These are phyloP conservation scores for Miniopterus natalensis DNA, from an alignment of 2,113 vertebrate genomes.

Conservation along the genomic window DNA sequence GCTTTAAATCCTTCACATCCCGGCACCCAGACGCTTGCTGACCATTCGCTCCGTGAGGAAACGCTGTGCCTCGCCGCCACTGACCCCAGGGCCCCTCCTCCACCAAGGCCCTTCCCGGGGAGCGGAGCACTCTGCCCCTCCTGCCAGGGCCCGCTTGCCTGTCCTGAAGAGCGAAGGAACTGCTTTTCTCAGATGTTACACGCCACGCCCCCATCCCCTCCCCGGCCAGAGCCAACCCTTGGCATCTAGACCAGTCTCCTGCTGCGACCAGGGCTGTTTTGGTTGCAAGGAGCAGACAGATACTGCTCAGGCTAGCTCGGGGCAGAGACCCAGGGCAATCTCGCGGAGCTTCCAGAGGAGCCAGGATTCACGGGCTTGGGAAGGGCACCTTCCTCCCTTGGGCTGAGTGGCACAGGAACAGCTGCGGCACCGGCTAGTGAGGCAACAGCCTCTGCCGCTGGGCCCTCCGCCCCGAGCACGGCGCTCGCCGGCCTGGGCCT, in stretches of 20 bases:
- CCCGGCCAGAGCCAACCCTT: not conserved
- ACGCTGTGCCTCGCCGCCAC: not conserved
- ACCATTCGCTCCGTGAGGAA: not conserved
- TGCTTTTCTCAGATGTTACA: not conserved
- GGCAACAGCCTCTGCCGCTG: not conserved
- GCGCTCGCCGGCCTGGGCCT: no score
- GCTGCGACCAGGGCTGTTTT: not conserved
- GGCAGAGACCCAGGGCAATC: not conserved
- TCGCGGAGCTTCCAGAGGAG: not conserved
- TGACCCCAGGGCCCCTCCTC: not conserved
- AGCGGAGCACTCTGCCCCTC: not conserved
- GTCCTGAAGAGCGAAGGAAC: not conserved
- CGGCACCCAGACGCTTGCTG: not conserved
- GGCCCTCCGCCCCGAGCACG: not conserved
- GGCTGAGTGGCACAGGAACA: not conserved
- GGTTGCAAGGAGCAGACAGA: not conserved
- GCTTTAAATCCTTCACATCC: not conserved
- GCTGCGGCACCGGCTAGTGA: not conserved
- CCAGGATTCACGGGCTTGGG: not conserved
- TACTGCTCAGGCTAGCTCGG: not conserved
- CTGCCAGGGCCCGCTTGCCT: not conserved
- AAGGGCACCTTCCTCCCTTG: not conserved
- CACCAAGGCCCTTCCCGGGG: not conserved
- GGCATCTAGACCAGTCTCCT: not conserved
- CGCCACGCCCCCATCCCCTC: not conserved